Base-by-base conservation (phyloP, 37 sponge, comb jelly and placozoan genomes). In the Agelas oroides region DNA sequence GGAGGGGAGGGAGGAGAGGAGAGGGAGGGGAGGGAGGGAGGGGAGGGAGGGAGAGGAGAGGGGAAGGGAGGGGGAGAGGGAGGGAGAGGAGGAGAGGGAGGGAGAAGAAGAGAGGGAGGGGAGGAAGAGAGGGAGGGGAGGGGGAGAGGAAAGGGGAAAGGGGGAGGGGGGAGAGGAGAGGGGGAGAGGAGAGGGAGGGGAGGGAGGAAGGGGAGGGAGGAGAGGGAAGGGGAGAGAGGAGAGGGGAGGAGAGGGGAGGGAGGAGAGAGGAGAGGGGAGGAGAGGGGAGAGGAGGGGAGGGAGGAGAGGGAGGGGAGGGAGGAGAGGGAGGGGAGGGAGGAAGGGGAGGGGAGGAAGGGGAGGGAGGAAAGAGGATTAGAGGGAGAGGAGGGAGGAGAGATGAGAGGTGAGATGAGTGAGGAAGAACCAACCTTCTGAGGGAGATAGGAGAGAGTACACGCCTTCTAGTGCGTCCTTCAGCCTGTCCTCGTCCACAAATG, bases 401-500 rank as follows among this genome's bases (percentile, higher is more conserved):
- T 3, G 46, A 46, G 46, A 8, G 46, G 8, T 3, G 8, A 8
- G 8, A 8, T 3, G 69, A 67, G 68, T 30, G 52, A 64, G 24
- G 20, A 3, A 69, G 56, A 40, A 54, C 93, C 76, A 5, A 93
- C 93, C 54, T 77, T 99, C 99, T 5, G 84, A 76, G 12, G 74
- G 58, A 24, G 68, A 65, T 41, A 99, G 87, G 66, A 85, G 70
- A 23, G 84, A 76, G 64, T 99, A 99, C 67, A 97, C 86, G 0
- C 52, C 46, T 12, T 88, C 81, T n/a, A 99, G 84, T 25, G 94
- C 95, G 18, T 65, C 57, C 20, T 89, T 80, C 8, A 99, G 92
- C 62, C 99, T 66, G 56, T 75, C 59, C 87, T 99, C 99, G 39
- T 99, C 96, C 39, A 99, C 99, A 82, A 99, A 99, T 15, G 99